Percentiles rank a stretch among this genome's conserved stretches.
Evolutionary conservation across 2,888 invertebrate species (phyloP).

Genomic region (Lucinisca nassula): DNA sequence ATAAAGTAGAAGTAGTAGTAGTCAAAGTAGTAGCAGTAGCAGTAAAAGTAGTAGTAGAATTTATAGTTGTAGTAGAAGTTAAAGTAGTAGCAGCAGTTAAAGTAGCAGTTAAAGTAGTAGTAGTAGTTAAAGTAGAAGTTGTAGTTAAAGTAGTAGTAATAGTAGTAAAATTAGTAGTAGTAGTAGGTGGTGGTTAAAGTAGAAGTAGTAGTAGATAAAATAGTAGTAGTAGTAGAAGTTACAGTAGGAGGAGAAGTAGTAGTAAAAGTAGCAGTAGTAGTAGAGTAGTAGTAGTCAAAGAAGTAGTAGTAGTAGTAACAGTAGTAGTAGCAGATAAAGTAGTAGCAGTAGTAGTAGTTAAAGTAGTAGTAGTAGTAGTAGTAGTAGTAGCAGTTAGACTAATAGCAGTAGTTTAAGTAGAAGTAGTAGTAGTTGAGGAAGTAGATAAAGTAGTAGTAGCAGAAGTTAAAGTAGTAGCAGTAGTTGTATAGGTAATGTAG

Average conservation of each 20-base stretch:
- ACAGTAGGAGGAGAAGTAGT: background rate
- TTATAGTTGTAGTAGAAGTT: background rate
- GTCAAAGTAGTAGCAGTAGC: slow-evolving; percentile 19
- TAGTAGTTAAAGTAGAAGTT: background rate
- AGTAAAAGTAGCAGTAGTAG: background rate
- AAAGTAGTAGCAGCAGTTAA: background rate
- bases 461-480: too few species aligned
- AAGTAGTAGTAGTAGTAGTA: background rate
- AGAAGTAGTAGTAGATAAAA: slow-evolving; percentile 14
- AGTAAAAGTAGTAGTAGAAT: slow-evolving; percentile 7
- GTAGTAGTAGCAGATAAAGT: background rate
- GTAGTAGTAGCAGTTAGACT: background rate
- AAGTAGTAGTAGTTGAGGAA: too few species aligned
- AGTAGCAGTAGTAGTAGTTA: background rate
- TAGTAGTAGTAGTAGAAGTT: background rate
- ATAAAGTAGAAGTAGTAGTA: slow-evolving; percentile 36
- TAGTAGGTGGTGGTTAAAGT: slow-evolving; percentile 15
- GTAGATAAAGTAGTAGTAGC: too few species aligned
- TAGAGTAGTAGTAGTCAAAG: slow-evolving; percentile 84
- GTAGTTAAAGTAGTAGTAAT: background rate
- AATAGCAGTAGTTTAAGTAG: too few species aligned
- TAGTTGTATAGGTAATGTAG: too few species aligned
- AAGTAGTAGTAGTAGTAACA: slow-evolving; percentile 7
- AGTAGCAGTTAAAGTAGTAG: background rate
- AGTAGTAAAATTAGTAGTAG: background rate